Conservation (phyloP, 2,888 invertebrate species). For the Chirona hameri region DNA sequence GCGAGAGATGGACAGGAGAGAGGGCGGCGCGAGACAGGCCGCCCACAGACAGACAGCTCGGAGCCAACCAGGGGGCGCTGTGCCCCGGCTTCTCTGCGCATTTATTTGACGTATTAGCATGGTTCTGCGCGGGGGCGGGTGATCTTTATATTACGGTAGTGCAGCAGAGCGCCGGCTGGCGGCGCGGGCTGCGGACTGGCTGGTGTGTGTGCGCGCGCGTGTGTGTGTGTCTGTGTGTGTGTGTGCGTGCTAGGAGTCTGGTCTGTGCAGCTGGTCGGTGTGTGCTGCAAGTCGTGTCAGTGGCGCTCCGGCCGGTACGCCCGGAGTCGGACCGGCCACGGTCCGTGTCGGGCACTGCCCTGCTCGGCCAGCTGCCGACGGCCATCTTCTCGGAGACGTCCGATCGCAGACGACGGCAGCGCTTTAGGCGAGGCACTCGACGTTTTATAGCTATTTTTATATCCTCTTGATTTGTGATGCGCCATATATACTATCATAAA, state of each 20-base stretch:
- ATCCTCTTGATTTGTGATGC: conserved; percentile 3
- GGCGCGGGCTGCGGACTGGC: neutral
- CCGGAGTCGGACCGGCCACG: no score
- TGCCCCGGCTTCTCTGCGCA: neutral
- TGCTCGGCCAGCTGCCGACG: no score
- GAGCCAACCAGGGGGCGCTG: neutral
- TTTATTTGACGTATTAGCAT: neutral
- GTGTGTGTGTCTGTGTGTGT: no score
- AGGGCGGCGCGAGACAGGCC: neutral
- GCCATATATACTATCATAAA: neutral
- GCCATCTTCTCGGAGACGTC: no score
- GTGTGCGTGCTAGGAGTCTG: no score
- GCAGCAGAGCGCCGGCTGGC: neutral
- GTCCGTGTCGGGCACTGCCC: no score
- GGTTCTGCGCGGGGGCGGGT: neutral
- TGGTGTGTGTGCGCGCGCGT: no score
- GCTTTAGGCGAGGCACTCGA: neutral
- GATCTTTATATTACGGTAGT: neutral
- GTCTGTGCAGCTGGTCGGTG: no score
- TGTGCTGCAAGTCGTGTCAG: no score
- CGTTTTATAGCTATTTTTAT: conserved; percentile 26
- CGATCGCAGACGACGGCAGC: no score
- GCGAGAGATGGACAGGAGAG: no score
- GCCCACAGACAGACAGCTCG: neutral
- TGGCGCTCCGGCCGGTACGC: no score